Evolutionary conservation across 2,797 vertebrate species (phyloP).

Genomic region (Peromyscus attwateri): DNA sequence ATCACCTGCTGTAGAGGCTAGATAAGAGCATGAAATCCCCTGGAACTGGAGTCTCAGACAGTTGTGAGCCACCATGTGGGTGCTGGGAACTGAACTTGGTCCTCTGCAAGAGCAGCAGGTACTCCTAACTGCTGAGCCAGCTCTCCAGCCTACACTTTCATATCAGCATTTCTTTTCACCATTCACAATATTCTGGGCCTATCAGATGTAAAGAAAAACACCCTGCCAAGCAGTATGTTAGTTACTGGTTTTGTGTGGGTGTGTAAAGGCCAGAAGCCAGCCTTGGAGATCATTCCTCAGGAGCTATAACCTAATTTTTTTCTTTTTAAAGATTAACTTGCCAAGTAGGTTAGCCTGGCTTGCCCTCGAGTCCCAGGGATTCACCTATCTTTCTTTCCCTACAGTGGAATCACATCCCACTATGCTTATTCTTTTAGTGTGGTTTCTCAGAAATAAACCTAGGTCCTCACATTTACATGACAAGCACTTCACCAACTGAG

Average conservation of each 20-base stretch:
- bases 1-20: too few species aligned
- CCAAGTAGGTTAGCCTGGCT: background rate
- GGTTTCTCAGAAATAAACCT: background rate
- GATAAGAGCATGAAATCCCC: too few species aligned
- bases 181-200: background rate
- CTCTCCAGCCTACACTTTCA: background rate
- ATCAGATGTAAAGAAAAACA: background rate
- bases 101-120: background rate
- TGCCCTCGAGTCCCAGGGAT: background rate
- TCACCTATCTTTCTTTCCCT: background rate
- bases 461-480: background rate
- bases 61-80: background rate
- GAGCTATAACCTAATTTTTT: background rate
- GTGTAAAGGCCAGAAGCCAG: background rate
- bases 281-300: background rate
- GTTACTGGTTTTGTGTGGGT: background rate
- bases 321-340: background rate
- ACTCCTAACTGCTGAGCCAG: background rate
- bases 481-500: background rate
- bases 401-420: background rate
- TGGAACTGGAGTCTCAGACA: too few species aligned
- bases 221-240: background rate
- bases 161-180: constrained; percentile 42
- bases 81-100: background rate
- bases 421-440: background rate